These are phyloP conservation scores for Chloebia gouldiae DNA, from an alignment of 2,113 vertebrate genomes.

Conservation along the genomic window DNA sequence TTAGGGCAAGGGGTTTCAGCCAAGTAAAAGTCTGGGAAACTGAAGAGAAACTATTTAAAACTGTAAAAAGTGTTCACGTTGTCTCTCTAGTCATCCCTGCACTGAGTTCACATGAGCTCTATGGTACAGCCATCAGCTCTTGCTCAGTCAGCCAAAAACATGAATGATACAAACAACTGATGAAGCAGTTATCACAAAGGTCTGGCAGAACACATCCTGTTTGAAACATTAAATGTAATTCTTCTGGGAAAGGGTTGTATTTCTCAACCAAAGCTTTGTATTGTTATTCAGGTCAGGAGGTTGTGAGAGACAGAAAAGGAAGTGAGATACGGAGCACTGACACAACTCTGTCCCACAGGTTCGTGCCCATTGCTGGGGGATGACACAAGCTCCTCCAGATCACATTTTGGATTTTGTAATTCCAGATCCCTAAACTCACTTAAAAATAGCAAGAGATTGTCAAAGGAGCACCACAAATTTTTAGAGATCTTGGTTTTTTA, in stretches of 20 bases:
- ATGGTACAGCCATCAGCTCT: not conserved
- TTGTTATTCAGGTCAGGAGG: not conserved
- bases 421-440: not conserved
- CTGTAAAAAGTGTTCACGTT: not conserved
- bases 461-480: not conserved
- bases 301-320: not conserved
- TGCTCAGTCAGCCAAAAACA: not conserved
- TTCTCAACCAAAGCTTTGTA: not conserved
- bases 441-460: not conserved
- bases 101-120: not conserved
- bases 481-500: not conserved
- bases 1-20: not conserved
- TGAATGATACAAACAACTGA: not conserved
- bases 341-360: not conserved
- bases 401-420: not conserved
- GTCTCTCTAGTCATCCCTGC: not conserved
- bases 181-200: not conserved
- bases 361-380: not conserved
- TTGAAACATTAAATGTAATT: not conserved
- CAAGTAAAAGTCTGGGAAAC: not conserved
- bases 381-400: not conserved
- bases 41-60: not conserved
- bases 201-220: constrained; percentile 5
- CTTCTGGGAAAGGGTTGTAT: not conserved
- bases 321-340: not conserved